These are phyloP conservation scores for Cyprinodon tularosa DNA, from an alignment of 2,113 vertebrate species.

Conservation along the genomic window DNA sequence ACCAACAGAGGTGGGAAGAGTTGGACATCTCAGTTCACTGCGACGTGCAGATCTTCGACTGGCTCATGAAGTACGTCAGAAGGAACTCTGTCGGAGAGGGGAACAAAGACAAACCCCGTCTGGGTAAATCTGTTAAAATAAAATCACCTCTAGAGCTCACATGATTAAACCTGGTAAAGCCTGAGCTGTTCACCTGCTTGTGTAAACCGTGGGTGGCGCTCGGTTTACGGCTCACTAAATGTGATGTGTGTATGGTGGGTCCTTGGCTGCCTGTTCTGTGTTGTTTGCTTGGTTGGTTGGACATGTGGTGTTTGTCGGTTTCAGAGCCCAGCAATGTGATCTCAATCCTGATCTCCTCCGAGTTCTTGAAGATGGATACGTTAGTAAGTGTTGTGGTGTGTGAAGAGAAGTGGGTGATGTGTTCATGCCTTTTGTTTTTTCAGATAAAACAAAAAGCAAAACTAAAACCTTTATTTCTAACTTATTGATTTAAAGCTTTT, in stretches of 20 bases:
- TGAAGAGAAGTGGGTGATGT: constrained; percentile 33
- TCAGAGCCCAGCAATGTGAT: constrained; percentile 98
- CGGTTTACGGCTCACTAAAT: constrained; percentile 17
- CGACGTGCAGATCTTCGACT: constrained; percentile 97
- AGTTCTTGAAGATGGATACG: constrained; percentile 99
- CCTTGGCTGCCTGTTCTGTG: constrained; percentile 55
- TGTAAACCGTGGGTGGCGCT: constrained; percentile 16
- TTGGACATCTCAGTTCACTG: constrained; percentile 99
- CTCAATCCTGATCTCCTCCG: constrained; percentile 99
- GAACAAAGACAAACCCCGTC: constrained; percentile 83
- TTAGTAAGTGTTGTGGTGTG: constrained; percentile 89
- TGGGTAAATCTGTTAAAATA: constrained; percentile 82
- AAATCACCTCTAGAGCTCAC: neutral
- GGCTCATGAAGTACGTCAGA: constrained; percentile 96
- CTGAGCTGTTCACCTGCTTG: constrained; percentile 18
- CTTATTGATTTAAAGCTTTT: neutral
- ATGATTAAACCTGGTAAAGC: constrained; percentile 17
- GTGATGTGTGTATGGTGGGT: constrained; percentile 43
- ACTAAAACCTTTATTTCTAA: neutral
- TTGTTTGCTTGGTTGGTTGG: constrained; percentile 66
- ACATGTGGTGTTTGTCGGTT: constrained; percentile 81
- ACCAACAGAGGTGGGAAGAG: constrained; percentile 95
- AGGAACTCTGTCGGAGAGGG: constrained; percentile 84
- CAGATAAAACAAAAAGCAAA: no score
- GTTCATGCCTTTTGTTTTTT: constrained; percentile 47